phyloP scores from a whole-genome alignment of 2,888 invertebrate species.

The Aleiodes leptofemur region DNA sequence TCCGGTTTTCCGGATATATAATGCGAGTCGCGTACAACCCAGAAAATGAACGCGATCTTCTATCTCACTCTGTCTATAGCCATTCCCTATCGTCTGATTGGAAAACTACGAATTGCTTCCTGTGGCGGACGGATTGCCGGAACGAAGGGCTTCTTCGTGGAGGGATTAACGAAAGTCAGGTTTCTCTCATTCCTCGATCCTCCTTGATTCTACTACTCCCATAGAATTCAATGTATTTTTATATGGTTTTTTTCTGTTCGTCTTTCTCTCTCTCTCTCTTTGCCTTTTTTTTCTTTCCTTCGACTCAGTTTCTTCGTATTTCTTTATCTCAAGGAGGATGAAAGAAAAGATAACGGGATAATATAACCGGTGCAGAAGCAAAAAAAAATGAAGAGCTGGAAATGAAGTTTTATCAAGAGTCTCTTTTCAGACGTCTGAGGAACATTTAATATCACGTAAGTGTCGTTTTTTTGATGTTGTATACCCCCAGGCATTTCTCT shows the following conservation, averaged over 20 bases:
- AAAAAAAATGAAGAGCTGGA: neutral
- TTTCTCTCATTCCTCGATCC: conserved; percentile 33
- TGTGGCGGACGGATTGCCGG: conserved; percentile 62
- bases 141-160: conserved; percentile 50
- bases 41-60: conserved; percentile 67
- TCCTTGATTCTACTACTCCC: conserved; percentile 3
- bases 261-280: neutral
- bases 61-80: conserved; percentile 38
- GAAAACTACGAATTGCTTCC: conserved; percentile 71
- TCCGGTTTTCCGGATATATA: conserved; percentile 65
- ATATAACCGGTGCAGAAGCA: conserved; percentile 1
- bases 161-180: conserved; percentile 55
- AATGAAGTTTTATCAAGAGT: conserved; percentile 53
- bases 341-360: conserved; percentile 36
- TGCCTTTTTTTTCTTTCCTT: neutral
- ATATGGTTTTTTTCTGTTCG: conserved; percentile 2
- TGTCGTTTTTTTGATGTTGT: neutral
- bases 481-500: conserved; percentile 4
- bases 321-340: conserved; percentile 17
- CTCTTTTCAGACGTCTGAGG: conserved; percentile 22
- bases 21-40: conserved; percentile 68
- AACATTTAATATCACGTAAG: conserved; percentile 48
- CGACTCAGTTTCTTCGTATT: neutral
- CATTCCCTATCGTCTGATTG: conserved; percentile 64
- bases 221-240: conserved; percentile 20